These are phyloP conservation scores for Myiozetetes cayanensis DNA, from an alignment of 2,113 vertebrate species.

Conservation along the genomic window DNA sequence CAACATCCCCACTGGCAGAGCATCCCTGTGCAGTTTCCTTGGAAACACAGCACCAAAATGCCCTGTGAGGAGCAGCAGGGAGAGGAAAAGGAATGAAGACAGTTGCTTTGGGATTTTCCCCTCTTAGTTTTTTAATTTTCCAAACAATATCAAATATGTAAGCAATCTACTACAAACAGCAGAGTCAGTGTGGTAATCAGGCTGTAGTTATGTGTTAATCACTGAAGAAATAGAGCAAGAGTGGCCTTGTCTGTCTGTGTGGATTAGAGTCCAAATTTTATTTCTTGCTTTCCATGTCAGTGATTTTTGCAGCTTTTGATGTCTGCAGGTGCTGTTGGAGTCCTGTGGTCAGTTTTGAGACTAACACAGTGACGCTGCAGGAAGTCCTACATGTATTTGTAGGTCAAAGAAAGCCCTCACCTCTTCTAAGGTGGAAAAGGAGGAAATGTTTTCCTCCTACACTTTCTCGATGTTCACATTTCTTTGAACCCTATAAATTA, in stretches of 20 bases:
- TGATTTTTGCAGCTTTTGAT: neutral
- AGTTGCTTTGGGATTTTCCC: neutral
- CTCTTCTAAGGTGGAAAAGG: neutral
- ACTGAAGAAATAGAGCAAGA: neutral
- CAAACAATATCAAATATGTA: neutral
- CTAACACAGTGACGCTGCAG: neutral
- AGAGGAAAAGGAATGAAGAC: neutral
- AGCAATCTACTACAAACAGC: neutral
- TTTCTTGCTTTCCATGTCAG: neutral
- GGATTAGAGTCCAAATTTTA: neutral
- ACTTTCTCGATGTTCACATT: neutral
- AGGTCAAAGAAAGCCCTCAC: neutral
- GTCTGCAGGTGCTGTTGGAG: neutral
- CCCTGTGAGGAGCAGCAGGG: neutral
- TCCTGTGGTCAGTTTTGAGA: neutral
- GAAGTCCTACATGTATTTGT: neutral
- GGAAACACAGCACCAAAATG: neutral
- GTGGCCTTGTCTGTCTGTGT: neutral
- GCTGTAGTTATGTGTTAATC: neutral
- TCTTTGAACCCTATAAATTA: neutral
- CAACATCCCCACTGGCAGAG: neutral
- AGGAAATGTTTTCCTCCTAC: neutral
- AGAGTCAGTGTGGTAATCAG: fast-evolving
- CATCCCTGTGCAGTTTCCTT: conserved; percentile 50
- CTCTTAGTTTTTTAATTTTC: neutral